Base-by-base conservation (phyloP, 2,888 invertebrate genomes). In the Rambutsinella grinnellia region DNA sequence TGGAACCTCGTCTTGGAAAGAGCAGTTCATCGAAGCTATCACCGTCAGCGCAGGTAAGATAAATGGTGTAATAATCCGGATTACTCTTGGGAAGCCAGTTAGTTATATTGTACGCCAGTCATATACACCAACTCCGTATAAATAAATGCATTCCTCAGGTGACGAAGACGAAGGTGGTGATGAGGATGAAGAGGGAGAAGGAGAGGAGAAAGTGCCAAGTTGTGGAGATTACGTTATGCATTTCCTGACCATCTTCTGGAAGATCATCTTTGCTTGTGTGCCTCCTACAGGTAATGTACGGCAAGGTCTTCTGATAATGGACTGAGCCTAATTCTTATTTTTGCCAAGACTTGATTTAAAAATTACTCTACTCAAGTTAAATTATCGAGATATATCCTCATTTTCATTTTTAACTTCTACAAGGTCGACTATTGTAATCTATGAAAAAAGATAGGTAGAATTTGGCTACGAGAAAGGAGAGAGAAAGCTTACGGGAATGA, bases 1-100 rank as follows among this genome's bases (percentile, higher is more conserved):
- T 46, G 89, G 99, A 77, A 97, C 99, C 19, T 96, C 96, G n/a
- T 96, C 97, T 0, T 99, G 99, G 99, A 95, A 94, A 87, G 99
- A 99, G 86, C 99, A 99, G 88, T 99, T 99, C 87, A 90, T 94
- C 85, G 99, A 99, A 88, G 99, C 99, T 47, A 89, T 99, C 81
- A 96, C 96, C 53, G 97, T 99, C 63, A 94, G 92, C 85, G 91
- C 96, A 85, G 97, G 97, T 92, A 87, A 85, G 85, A 36, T n/a
- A n/a, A n/a, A n/a, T n/a, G n/a, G n/a, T n/a, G n/a, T n/a, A n/a
- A n/a, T n/a, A n/a, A n/a, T n/a, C n/a, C n/a, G n/a, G n/a, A n/a
- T n/a, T n/a, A n/a, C n/a, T n/a, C n/a, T n/a, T n/a, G n/a, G n/a
- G n/a, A n/a, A n/a, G n/a, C n/a, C n/a, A n/a, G n/a, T n/a, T n/a